Evolutionary conservation across 2,113 vertebrate genomes (phyloP), one percentile per base, ranked within the genome.

Genomic region (Diadophis punctatus): DNA sequence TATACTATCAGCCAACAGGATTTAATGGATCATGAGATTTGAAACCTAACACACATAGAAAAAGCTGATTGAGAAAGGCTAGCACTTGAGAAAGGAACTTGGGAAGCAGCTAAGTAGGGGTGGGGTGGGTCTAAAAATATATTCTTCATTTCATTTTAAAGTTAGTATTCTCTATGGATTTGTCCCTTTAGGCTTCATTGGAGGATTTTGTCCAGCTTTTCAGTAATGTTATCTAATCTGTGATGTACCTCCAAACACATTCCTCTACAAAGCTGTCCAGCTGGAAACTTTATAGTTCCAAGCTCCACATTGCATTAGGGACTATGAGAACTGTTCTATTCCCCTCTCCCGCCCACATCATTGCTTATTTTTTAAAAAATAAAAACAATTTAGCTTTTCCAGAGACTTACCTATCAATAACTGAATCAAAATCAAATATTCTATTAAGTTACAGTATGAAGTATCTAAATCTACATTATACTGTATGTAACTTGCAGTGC

Each of bases 121-220:
- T 68, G 30, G 30, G 58, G 53, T 58, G 23, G 68, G 1, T 80
- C 18, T 80, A 80, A 80, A 43, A 39, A 48, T 0, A 5, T 0
- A 55, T 0, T 51, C 51, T 34, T 43, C 39, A 3, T 12, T 92
- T 1, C 43, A 0, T 0, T 87, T 91, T 51, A 48, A 23, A 34
- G 8, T 91, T 58, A 20, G 30, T 22, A 14, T 34, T 60, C 84
- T 30, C 3, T 27, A 30, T 34, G 20, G 22, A n/a, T 86, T 86
- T 46, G 23, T 56, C 25, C 34, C 30, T 56, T 55, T 85, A 85
- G 52, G 34, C 20, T 30, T 60, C 25, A 48, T n/a, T 91, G 53
- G 30, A 86, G 34, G 43, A 51, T 25, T 86, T 22, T 49, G 2
- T 12, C 53, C 27, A 58, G 52, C 53, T 22, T 74, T 80, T 91